Evolutionary conservation across 2,888 invertebrate species (phyloP), one percentile per base, ranked within the genome.

Genomic region (Euplagia quadripunctaria): DNA sequence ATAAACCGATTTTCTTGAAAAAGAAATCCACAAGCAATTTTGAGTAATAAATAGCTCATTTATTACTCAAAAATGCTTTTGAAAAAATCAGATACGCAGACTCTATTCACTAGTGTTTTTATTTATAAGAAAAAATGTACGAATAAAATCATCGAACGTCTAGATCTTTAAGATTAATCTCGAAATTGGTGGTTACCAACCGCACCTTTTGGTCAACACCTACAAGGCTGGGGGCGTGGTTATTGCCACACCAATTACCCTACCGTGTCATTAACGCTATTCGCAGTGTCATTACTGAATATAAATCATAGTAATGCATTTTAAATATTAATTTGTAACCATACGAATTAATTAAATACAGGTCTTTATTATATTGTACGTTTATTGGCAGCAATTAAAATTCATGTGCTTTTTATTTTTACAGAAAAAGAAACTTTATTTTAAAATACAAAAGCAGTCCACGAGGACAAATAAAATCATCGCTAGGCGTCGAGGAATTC

Each of bases 291-390:
- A 84, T 82, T 84, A 84, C 80, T 79, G 78, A 61, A 76, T 80
- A 84, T 84, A 84, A 84, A 84, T 84, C 84, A 84, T 68, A 64
- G 68, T 80, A 76, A 82, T 84, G 76, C 77, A 77, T 83, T 80
- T 80, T 75, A 77, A 79, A 82, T 79, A 80, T 84, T 83, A 82
- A 84, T 84, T 79, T 81, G 78, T 74, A 73, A 64, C 72, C 70
- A 77, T 79, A 80, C 58, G 77, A 77, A 79, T 82, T 82, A 76
- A 84, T 82, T 82, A 78, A 80, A 68, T 58, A 49, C 64, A 70
- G 58, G 61, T 70, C 64, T 49, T 72, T 75, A 81, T 78, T 77
- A 82, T 73, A 64, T 80, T 78, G 74, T 83, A 66, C 64, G 58
- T n/a, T 43, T 55, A 69, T 6, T 17, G 8, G 43, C n/a, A n/a